Evolutionary conservation across 1,140 invertebrate genomes (phyloP).

Genomic region (Diabrotica virgifera): DNA sequence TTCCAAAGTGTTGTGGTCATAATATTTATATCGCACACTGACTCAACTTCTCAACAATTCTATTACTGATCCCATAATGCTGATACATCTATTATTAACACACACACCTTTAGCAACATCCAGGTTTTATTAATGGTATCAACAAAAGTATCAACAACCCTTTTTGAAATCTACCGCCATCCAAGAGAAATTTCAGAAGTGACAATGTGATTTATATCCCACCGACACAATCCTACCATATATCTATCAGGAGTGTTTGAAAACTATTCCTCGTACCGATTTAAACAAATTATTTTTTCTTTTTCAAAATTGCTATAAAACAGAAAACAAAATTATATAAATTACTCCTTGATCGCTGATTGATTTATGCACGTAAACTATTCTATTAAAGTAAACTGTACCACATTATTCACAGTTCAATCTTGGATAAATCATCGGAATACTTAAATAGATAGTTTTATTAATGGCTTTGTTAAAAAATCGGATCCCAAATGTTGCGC

Average conservation of each 20-base stretch:
- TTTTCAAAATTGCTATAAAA: conserved; percentile 20
- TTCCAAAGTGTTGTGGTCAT: too few relatives aligned
- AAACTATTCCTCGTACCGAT: conserved; percentile 15
- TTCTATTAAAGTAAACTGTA: conserved; percentile 15
- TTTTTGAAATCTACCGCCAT: not conserved
- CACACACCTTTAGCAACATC: too few relatives aligned
- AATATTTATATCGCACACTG: too few relatives aligned
- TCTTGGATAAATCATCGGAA: conserved; percentile 17
- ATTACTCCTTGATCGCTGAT: conserved; percentile 16
- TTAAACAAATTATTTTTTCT: conserved; percentile 24
- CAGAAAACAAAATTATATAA: conserved; percentile 23
- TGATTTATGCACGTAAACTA: conserved; percentile 23
- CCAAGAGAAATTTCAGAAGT: not conserved
- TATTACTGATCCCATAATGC: too few relatives aligned
- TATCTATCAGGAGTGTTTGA: conserved; percentile 21
- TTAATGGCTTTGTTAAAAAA: conserved; percentile 13
- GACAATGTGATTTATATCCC: not conserved
- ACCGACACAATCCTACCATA: conserved; percentile 18
- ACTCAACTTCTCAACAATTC: too few relatives aligned
- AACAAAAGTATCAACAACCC: not conserved
- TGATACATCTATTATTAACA: too few relatives aligned
- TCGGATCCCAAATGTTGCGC: conserved; percentile 4
- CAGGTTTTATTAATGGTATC: too few relatives aligned
- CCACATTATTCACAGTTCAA: conserved; percentile 4
- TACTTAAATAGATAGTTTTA: conserved; percentile 11